Conservation (phyloP, 2,888 invertebrate species). For the Brachynemurus nebulosus region DNA sequence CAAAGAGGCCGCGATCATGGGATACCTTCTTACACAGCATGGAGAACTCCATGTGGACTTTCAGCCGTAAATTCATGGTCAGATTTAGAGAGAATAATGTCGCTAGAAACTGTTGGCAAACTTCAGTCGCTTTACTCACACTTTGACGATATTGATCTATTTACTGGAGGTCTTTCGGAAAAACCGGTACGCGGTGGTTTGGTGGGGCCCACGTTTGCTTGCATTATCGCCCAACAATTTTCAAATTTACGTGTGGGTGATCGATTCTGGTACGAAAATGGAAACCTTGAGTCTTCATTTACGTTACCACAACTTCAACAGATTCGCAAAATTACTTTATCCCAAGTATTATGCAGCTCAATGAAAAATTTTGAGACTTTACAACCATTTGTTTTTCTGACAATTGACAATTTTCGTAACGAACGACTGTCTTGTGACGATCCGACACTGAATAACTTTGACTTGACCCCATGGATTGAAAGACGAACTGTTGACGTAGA, state of each 20-base stretch:
- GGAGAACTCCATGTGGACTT: constrained; percentile 68
- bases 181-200: constrained; percentile 64
- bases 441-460: constrained; percentile 38
- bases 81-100: constrained; percentile 47
- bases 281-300: constrained; percentile 56
- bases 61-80: constrained; percentile 50
- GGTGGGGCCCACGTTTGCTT: constrained; percentile 78
- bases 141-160: constrained; percentile 73
- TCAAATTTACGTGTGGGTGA: constrained; percentile 62
- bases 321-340: constrained; percentile 52
- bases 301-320: constrained; percentile 63
- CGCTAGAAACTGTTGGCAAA: constrained; percentile 44
- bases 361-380: constrained; percentile 49
- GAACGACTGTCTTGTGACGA: constrained; percentile 41
- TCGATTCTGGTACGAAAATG: constrained; percentile 76
- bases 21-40: constrained; percentile 61
- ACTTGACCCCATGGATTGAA: constrained; percentile 48
- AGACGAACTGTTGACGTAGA: constrained; percentile 17
- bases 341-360: constrained; percentile 57
- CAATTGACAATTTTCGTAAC: constrained; percentile 44
- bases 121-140: constrained; percentile 41
- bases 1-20: constrained; percentile 82
- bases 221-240: constrained; percentile 79
- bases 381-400: constrained; percentile 57
- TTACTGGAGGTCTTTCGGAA: constrained; percentile 71